Conservation (phyloP, 2,113 vertebrate species). For the Mus spicilegus region DNA sequence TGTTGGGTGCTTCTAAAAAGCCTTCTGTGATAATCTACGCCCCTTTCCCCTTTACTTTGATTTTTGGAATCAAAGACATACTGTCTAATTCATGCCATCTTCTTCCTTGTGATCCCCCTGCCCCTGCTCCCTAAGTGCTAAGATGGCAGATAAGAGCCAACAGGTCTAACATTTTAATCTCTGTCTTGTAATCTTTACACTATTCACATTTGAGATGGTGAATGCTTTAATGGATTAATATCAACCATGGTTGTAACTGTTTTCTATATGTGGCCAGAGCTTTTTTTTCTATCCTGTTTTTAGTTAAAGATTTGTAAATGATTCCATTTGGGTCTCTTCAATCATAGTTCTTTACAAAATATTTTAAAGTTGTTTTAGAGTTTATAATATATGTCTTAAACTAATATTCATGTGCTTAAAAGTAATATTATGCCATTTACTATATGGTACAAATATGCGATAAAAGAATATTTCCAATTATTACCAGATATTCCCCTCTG, state of each 20-base stretch:
- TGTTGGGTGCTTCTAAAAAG: not conserved
- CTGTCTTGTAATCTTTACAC: not conserved
- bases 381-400: not conserved
- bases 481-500: not conserved
- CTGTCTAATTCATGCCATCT: not conserved
- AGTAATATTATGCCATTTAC: not conserved
- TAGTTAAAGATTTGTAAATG: not conserved
- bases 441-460: not conserved
- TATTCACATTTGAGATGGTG: not conserved
- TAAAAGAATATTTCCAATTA: not conserved
- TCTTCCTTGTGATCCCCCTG: not conserved
- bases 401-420: not conserved
- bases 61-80: not conserved
- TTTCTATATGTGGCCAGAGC: not conserved
- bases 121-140: not conserved
- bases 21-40: not conserved
- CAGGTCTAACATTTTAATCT: not conserved
- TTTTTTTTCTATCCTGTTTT: not conserved
- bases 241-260: not conserved
- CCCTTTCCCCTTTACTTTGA: not conserved
- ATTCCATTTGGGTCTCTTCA: not conserved
- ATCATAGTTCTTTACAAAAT: not conserved
- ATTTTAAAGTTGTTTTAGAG: not conserved
- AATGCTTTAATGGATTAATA: not conserved
- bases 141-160: not conserved